Evolutionary conservation across 2,888 invertebrate species (phyloP).

Genomic region (Drosophila mimica): DNA sequence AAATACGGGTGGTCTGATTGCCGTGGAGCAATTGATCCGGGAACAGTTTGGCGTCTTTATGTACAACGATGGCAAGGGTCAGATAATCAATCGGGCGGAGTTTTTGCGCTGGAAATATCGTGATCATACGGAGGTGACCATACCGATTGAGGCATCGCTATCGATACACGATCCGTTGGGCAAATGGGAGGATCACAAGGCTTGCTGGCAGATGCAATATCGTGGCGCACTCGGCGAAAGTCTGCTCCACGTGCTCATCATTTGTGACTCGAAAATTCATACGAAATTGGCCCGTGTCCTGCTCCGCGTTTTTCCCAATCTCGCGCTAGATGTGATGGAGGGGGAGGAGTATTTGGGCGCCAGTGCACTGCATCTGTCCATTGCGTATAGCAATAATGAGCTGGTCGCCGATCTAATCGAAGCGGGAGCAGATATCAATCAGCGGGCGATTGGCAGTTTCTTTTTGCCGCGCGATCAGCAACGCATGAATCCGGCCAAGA

Average conservation of each 20-base stretch:
- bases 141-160: slow-evolving; percentile 94
- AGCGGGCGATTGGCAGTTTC: slow-evolving; percentile 97
- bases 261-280: slow-evolving; percentile 94
- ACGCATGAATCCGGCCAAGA: slow-evolving; percentile 89
- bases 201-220: slow-evolving; percentile 99
- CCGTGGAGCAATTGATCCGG: slow-evolving; percentile 93
- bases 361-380: slow-evolving; percentile 97
- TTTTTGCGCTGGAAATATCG: slow-evolving; percentile 96
- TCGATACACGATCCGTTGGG: slow-evolving; percentile 94
- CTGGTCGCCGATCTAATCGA: slow-evolving; percentile 96
- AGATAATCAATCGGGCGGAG: slow-evolving; percentile 94
- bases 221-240: slow-evolving; percentile 98
- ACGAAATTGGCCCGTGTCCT: slow-evolving; percentile 92
- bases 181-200: slow-evolving; percentile 95
- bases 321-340: slow-evolving; percentile 97
- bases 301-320: slow-evolving; percentile 95
- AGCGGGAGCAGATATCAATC: slow-evolving; percentile 95
- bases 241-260: slow-evolving; percentile 96
- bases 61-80: slow-evolving; percentile 94
- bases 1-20: slow-evolving; percentile 92
- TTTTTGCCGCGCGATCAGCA: slow-evolving; percentile 98
- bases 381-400: slow-evolving; percentile 98
- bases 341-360: slow-evolving; percentile 99
- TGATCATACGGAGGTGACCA: slow-evolving; percentile 92
- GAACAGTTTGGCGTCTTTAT: slow-evolving; percentile 95